Evolutionary conservation across 2,888 invertebrate species (phyloP), one percentile per base, ranked within the genome.

Genomic region (Pardosa pseudoannulata): DNA sequence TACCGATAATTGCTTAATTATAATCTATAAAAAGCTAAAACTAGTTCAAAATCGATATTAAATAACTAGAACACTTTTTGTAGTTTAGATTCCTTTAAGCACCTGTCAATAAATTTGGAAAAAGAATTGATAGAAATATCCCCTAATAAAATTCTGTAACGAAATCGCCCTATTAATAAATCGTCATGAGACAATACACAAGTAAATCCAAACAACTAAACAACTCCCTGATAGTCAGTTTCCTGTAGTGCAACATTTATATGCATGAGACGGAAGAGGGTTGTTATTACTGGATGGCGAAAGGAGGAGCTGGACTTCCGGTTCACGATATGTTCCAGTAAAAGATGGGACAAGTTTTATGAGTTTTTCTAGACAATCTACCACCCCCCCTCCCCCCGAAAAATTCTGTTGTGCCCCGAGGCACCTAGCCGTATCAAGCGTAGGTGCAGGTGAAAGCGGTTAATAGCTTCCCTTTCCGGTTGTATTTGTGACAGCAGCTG

Each of bases 391-490:
- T 32, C 72, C 41, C 28, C 36, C 11, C 5, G 28, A 39, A 19
- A 67, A 73, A 73, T 74, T 72, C 28, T 41, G 39, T 16, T 64
- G 23, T 73, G 67, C 74, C 79, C 73, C 36, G 16, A 65, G 79
- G 79, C 73, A 6, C 23, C 39, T 36, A 50, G n/a, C 46, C 46
- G 41, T 67, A 65, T 36, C 39, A 72, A 72, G 71, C 71, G 79
- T 72, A 72, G 73, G 79, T 31, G 79, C 79, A 80, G 79, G 79
- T 80, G 79, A 80, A 80, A 46, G 27, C 39, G 65, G 41, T 41
- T 80, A 73, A 80, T 80, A 32, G 79, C 79, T 80, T 80, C 79
- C 79, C 65, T 80, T 80, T 80, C 79, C 79, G 73, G 79, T 73
- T 50, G 11, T 11, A n/a, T 36, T n/a, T n/a, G n/a, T 19, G 36